A percentile compares a stretch with the other conserved stretches of the same genome.
Conservation (phyloP, 2,888 invertebrate species). For the Thecocarcelia acutangulata region DNA sequence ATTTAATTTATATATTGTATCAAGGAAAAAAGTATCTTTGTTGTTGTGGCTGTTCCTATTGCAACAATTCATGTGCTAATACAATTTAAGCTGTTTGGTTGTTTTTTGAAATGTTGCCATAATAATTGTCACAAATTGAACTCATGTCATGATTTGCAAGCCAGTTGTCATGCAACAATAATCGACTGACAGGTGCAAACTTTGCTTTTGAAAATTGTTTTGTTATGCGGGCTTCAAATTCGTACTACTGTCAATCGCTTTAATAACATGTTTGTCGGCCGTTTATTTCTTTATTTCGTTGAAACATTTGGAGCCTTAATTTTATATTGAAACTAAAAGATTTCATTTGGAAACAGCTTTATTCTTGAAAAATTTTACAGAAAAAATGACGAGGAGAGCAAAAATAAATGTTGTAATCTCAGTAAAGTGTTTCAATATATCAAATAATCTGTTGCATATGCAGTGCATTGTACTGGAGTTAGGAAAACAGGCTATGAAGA, state of each 20-base stretch:
- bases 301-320: no score
- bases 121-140: constrained; percentile 80
- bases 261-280: constrained; percentile 1
- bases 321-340: no score
- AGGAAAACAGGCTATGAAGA: no score
- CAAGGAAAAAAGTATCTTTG: not conserved
- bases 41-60: constrained; percentile 8
- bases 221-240: constrained; percentile 28
- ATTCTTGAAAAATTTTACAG: no score
- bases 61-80: constrained; percentile 59
- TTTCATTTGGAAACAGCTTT: no score
- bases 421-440: no score
- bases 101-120: constrained; percentile 77
- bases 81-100: constrained; percentile 62
- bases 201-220: constrained; percentile 55
- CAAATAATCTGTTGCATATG: no score
- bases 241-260: constrained; percentile 2
- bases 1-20: constrained; percentile 43
- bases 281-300: not conserved
- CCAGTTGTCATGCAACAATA: constrained; percentile 70
- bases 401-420: no score
- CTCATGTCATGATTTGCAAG: constrained; percentile 78
- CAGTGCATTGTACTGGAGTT: no score
- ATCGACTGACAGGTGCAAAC: constrained; percentile 69
- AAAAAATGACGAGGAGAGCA: no score